A percentile compares a stretch with the other conserved stretches of the same genome.
Conservation (phyloP, 2,797 vertebrate species). For the Chelon auratus region DNA sequence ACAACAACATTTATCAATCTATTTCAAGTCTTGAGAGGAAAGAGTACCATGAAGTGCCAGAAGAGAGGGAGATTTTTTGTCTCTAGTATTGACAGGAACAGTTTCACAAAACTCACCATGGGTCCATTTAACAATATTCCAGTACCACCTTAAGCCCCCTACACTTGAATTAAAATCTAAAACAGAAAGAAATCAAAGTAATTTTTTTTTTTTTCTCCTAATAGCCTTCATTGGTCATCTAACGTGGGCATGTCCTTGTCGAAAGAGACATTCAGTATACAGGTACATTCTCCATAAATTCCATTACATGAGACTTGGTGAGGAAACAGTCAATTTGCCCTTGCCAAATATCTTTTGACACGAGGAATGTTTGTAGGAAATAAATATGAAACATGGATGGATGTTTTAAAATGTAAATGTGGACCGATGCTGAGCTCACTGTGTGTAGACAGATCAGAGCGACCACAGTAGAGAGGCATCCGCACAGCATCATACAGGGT, state of each 20-base stretch:
- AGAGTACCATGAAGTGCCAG: constrained; percentile 87
- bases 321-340: constrained; percentile 77
- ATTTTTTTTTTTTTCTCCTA: constrained; percentile 39
- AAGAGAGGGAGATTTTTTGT: constrained; percentile 76
- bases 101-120: constrained; percentile 69
- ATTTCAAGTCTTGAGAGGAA: constrained; percentile 89
- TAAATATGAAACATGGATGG: constrained; percentile 66
- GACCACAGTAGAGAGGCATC: constrained; percentile 59
- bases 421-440: constrained; percentile 67
- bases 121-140: constrained; percentile 66
- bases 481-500: constrained; percentile 76
- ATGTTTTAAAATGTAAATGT: constrained; percentile 53
- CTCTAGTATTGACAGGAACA: constrained; percentile 67
- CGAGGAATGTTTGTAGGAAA: constrained; percentile 64
- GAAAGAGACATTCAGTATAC: constrained; percentile 84
- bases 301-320: constrained; percentile 75
- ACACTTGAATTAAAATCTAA: constrained; percentile 52
- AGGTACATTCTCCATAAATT: constrained; percentile 87
- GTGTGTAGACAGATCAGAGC: constrained; percentile 53
- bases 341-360: constrained; percentile 66
- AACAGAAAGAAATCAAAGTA: constrained; percentile 62
- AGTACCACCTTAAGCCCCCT: constrained; percentile 70
- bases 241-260: constrained; percentile 68
- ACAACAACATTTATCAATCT: constrained; percentile 75
- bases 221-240: constrained; percentile 69